phyloP scores from a whole-genome alignment of 2,888 invertebrate species.

The Xestia ashworthii region DNA sequence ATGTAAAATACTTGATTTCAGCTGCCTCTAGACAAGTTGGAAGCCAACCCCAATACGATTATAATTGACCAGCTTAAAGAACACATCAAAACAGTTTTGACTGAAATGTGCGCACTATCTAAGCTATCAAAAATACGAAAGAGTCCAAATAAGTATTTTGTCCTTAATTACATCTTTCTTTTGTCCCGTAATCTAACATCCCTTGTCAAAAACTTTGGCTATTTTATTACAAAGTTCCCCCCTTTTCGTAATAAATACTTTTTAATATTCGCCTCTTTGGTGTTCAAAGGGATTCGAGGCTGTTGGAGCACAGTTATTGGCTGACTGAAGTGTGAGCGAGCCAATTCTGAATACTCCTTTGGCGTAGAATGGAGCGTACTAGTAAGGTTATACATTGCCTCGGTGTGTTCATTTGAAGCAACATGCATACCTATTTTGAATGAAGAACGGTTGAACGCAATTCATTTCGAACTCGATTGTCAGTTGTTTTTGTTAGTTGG shows the following conservation, averaged over 20 bases:
- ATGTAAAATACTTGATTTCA: neutral
- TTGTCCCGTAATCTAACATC: constrained; percentile 57
- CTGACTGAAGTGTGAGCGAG: constrained; percentile 22
- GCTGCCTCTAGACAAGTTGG: neutral
- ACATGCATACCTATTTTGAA: neutral
- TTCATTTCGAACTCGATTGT: neutral
- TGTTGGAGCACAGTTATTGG: constrained; percentile 35
- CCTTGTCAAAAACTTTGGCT: constrained; percentile 55
- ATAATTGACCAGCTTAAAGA: neutral
- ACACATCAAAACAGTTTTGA: neutral
- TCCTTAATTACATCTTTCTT: constrained; percentile 60
- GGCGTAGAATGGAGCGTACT: neutral
- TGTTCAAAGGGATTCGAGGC: constrained; percentile 46
- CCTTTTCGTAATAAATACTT: constrained; percentile 55
- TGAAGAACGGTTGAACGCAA: neutral
- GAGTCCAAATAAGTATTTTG: constrained; percentile 58
- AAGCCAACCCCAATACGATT: neutral
- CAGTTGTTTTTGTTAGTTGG: neutral
- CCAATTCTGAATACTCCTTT: constrained; percentile 38
- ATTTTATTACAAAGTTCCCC: constrained; percentile 50
- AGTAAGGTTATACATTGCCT: constrained; percentile 3
- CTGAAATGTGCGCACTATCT: constrained; percentile 7
- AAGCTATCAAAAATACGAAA: constrained; percentile 44
- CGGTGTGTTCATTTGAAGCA: constrained; percentile 12
- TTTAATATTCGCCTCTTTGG: constrained; percentile 57